Percentiles rank a stretch among this genome's conserved stretches.
These are phyloP conservation scores for Phaonia tiefii DNA, from an alignment of 2,888 invertebrate genomes.

Conservation along the genomic window DNA sequence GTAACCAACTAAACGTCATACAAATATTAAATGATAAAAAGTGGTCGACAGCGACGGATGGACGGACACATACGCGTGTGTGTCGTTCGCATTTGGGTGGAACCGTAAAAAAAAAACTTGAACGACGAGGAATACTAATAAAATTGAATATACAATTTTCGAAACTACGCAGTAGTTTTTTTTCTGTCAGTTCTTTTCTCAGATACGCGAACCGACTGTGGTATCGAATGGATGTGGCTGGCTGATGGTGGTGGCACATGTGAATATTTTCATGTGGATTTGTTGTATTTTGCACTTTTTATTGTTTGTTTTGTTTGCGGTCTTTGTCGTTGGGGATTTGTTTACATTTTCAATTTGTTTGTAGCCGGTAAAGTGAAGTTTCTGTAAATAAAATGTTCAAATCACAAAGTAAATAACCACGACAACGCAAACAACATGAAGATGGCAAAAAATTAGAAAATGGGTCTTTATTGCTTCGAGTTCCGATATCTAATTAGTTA, in stretches of 20 bases:
- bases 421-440: background rate
- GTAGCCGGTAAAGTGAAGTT: constrained; percentile 49
- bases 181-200: background rate
- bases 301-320: constrained; percentile 1
- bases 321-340: constrained; percentile 43
- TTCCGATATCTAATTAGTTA: too few relatives aligned
- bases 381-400: constrained; percentile 42
- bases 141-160: constrained; percentile 7
- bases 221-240: background rate
- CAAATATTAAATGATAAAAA: too few relatives aligned
- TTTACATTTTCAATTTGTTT: constrained; percentile 50
- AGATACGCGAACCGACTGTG: background rate
- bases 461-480: too few relatives aligned
- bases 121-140: constrained; percentile 13
- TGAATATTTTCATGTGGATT: too few relatives aligned
- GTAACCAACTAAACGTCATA: too few relatives aligned
- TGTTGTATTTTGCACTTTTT: too few relatives aligned
- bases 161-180: constrained; percentile 62
- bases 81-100: constrained; percentile 48
- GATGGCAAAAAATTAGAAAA: constrained; percentile 8
- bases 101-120: constrained; percentile 25
- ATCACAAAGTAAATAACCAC: background rate
- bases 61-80: constrained; percentile 28
- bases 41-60: too few relatives aligned
- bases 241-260: background rate